Evolutionary conservation across 1,140 invertebrate species (phyloP).

Genomic region (Melitaea cinxia): DNA sequence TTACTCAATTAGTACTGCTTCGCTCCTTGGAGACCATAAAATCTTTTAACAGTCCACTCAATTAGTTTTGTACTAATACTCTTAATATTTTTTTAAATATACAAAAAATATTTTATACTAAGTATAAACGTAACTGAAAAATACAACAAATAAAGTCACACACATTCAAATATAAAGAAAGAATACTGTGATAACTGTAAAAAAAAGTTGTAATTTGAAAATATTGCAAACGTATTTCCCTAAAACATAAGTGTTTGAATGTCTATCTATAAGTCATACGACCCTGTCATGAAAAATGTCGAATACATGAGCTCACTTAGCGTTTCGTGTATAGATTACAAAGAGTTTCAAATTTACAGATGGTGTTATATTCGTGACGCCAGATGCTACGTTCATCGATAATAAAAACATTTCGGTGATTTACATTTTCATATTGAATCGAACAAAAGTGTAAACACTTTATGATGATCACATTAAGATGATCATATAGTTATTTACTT

Average conservation of each 20-base stretch:
- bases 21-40: too few species aligned
- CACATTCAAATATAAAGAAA: too few species aligned
- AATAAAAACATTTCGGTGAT: slow-evolving; percentile 51
- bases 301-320: slow-evolving; percentile 35
- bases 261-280: background rate
- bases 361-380: slow-evolving; percentile 45
- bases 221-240: too few species aligned
- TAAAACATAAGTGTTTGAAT: background rate
- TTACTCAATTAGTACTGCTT: too few species aligned
- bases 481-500: too few species aligned
- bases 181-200: too few species aligned
- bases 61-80: too few species aligned
- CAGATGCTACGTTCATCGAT: slow-evolving; percentile 47
- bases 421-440: slow-evolving; percentile 39
- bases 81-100: too few species aligned
- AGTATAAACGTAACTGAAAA: too few species aligned
- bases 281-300: slow-evolving; percentile 18
- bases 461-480: background rate
- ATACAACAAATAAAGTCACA: too few species aligned
- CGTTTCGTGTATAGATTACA: slow-evolving; percentile 37
- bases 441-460: slow-evolving; percentile 13
- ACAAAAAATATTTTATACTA: too few species aligned
- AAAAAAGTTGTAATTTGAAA: background rate
- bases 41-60: too few species aligned
- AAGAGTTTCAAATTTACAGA: slow-evolving; percentile 45